Evolutionary conservation across 1,140 invertebrate genomes (phyloP).

Genomic region (Lutraria rhynchaena): DNA sequence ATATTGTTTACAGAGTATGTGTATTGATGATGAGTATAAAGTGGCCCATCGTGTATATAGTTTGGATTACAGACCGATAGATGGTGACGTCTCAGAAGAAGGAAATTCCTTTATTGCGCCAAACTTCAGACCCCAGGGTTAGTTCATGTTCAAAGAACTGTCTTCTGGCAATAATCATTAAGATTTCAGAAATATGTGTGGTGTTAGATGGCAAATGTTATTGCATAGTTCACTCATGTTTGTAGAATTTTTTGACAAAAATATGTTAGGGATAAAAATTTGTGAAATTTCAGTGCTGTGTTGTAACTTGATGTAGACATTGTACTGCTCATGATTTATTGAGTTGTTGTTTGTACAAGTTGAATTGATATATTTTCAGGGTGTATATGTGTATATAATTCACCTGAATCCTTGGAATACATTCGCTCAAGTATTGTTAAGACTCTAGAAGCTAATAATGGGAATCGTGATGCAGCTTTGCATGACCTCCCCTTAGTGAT

Average conservation of each 20-base stretch:
- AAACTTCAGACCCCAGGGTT: slow-evolving; percentile 90
- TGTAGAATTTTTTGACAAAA: too few relatives aligned
- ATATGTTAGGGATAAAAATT: too few relatives aligned
- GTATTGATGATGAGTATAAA: slow-evolving; percentile 93
- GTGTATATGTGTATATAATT: slow-evolving; percentile 91
- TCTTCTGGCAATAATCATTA: too few relatives aligned
- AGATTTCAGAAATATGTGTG: too few relatives aligned
- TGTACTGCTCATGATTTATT: background rate
- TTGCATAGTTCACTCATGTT: too few relatives aligned
- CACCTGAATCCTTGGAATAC: slow-evolving; percentile 95
- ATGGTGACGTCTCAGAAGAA: slow-evolving; percentile 91
- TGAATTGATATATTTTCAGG: slow-evolving; percentile 81
- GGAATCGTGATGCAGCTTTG: slow-evolving; percentile 93
- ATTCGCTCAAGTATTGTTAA: slow-evolving; percentile 95
- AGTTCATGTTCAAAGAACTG: too few relatives aligned
- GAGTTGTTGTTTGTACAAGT: background rate
- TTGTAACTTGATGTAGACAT: too few relatives aligned
- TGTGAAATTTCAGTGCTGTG: too few relatives aligned
- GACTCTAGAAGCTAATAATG: slow-evolving; percentile 94
- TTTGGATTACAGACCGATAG: slow-evolving; percentile 92
- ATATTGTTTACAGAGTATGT: slow-evolving; percentile 82
- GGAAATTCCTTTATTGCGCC: slow-evolving; percentile 89
- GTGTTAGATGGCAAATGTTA: too few relatives aligned
- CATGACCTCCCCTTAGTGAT: slow-evolving; percentile 94
- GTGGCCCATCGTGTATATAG: slow-evolving; percentile 92